Percentiles rank a stretch among this genome's conserved stretches.
These are phyloP conservation scores for Asteroscopus sphinx DNA, from an alignment of 2,888 invertebrate genomes.

Conservation along the genomic window DNA sequence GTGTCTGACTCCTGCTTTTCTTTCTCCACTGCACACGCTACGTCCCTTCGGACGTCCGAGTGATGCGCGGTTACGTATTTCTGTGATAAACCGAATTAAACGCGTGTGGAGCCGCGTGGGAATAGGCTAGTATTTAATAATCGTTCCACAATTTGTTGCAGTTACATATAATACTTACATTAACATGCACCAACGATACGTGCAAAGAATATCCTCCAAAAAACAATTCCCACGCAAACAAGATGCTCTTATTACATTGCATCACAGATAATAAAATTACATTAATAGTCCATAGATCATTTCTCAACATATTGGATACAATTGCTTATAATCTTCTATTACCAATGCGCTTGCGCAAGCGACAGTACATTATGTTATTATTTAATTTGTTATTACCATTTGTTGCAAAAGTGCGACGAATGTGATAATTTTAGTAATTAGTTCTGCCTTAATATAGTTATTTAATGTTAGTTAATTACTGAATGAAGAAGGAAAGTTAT, in stretches of 20 bases:
- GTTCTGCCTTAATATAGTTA: conserved; percentile 2
- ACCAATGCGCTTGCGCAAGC: conserved; percentile 27
- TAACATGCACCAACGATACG: neutral
- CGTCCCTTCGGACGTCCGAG: too few relatives aligned
- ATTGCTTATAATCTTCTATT: conserved; percentile 28
- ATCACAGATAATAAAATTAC: conserved; percentile 38
- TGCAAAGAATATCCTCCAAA: conserved; percentile 14
- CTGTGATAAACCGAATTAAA: too few relatives aligned
- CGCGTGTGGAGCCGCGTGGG: too few relatives aligned
- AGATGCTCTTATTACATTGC: conserved; percentile 37
- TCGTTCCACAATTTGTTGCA: neutral
- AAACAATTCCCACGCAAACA: conserved; percentile 36
- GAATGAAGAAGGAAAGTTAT: too few relatives aligned
- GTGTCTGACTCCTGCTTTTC: too few relatives aligned
- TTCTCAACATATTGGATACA: conserved; percentile 38
- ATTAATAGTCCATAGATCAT: conserved; percentile 44
- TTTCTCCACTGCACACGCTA: too few relatives aligned
- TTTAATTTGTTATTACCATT: conserved; percentile 30
- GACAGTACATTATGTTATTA: conserved; percentile 32
- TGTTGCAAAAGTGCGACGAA: conserved; percentile 34
- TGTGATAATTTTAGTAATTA: conserved; percentile 26
- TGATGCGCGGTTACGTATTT: too few relatives aligned
- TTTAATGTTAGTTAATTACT: neutral
- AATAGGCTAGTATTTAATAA: too few relatives aligned
- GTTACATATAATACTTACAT: neutral